phyloP scores from a whole-genome alignment of 2,797 vertebrate genomes.

The Enoplosus armatus region DNA sequence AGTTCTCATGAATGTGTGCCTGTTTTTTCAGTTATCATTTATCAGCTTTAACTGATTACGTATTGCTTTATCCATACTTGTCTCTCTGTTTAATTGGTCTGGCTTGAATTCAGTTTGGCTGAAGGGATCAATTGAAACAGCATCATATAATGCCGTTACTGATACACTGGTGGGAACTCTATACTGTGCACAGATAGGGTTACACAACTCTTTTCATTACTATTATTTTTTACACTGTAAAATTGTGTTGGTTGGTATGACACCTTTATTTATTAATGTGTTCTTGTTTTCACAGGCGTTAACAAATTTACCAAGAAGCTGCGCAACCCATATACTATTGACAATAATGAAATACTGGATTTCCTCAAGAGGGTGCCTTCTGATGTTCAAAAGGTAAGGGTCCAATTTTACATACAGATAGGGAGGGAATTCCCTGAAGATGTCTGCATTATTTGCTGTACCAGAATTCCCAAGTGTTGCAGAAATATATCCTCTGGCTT shows the following conservation, averaged over 20 bases:
- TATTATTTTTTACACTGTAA: constrained; percentile 26
- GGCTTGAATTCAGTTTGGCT: constrained; percentile 39
- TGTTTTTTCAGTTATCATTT: constrained; percentile 33
- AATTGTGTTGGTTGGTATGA: constrained; percentile 48
- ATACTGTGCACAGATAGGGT: constrained; percentile 10
- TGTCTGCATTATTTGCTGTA: constrained; percentile 84
- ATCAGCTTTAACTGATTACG: constrained; percentile 15
- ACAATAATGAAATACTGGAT: constrained; percentile 96
- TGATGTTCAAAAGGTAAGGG: constrained; percentile 98
- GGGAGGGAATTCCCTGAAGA: constrained; percentile 83
- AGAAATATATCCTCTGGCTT: constrained; percentile 84
- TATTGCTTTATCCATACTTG: not conserved
- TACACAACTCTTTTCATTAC: constrained; percentile 39
- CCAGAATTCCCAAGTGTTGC: constrained; percentile 84
- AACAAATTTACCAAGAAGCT: constrained; percentile 99
- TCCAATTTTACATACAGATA: constrained; percentile 85
- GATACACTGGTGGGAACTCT: constrained; percentile 27
- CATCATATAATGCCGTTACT: constrained; percentile 33
- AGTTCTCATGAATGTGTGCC: constrained; percentile 28
- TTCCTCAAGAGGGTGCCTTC: constrained; percentile 98
- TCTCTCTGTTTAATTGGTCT: constrained; percentile 13
- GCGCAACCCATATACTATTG: constrained; percentile 92
- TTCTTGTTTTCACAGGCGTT: constrained; percentile 89
- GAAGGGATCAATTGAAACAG: constrained; percentile 38
- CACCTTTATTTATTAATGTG: constrained; percentile 78